phyloP scores from a whole-genome alignment of 2,113 vertebrate species.

The Hipposideros armiger region DNA sequence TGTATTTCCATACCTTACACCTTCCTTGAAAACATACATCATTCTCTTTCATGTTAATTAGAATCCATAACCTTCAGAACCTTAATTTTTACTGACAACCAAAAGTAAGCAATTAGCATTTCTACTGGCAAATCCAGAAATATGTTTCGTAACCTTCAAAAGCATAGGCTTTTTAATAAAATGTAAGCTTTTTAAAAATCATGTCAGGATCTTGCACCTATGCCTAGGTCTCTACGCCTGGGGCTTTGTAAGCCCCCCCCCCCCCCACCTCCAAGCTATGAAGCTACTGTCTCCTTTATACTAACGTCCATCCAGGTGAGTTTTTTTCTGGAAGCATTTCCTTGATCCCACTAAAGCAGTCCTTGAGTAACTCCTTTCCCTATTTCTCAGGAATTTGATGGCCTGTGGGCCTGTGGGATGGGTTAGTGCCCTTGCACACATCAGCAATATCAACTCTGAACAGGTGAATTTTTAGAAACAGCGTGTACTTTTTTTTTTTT shows the following conservation, averaged over 20 bases:
- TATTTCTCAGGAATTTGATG: fast-evolving
- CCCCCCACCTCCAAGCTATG: fast-evolving
- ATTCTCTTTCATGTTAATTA: too few relatives aligned
- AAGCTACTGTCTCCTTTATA: fast-evolving
- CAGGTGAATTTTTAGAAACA: not conserved
- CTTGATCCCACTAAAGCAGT: not conserved
- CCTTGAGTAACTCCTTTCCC: not conserved
- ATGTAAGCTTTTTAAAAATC: too few relatives aligned
- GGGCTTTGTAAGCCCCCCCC: not conserved
- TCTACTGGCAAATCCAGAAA: too few relatives aligned
- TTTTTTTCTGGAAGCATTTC: not conserved
- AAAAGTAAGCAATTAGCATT: too few relatives aligned
- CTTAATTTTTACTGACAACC: too few relatives aligned
- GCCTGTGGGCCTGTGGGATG: not conserved
- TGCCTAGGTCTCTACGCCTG: not conserved
- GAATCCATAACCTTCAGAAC: too few relatives aligned
- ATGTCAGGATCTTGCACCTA: not conserved
- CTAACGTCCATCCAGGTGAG: too few relatives aligned
- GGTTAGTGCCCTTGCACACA: too few relatives aligned
- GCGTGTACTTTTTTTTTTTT: not conserved
- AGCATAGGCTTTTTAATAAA: too few relatives aligned
- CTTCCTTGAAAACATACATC: too few relatives aligned
- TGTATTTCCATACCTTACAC: too few relatives aligned
- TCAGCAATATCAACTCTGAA: not conserved
- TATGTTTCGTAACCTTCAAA: too few relatives aligned